Evolutionary conservation across 2,888 invertebrate genomes (phyloP).

Genomic region (Mythimna impura): DNA sequence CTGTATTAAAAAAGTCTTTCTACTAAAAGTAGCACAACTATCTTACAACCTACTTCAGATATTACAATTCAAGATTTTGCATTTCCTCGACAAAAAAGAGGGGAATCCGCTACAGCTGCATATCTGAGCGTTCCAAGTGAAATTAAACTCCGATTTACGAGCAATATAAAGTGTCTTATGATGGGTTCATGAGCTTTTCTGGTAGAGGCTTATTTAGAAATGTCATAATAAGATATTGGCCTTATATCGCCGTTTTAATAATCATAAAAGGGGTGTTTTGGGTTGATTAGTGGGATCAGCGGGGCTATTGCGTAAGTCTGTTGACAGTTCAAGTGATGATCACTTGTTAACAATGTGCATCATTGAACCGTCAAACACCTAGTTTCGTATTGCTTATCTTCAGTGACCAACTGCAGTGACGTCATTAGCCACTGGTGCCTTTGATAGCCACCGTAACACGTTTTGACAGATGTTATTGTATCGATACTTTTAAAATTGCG

Average conservation of each 20-base stretch:
- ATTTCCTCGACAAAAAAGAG: slow-evolving; percentile 4
- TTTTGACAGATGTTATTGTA: too few species aligned
- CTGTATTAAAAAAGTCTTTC: background rate
- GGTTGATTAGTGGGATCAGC: background rate
- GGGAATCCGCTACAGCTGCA: slow-evolving; percentile 35
- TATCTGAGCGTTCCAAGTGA: slow-evolving; percentile 19
- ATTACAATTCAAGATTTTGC: slow-evolving; percentile 9
- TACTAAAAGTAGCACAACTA: background rate
- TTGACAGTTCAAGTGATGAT: too few species aligned
- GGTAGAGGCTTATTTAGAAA: slow-evolving; percentile 15
- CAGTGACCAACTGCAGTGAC: too few species aligned
- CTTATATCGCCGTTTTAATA: slow-evolving; percentile 5
- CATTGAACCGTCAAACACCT: too few species aligned
- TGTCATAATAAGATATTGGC: slow-evolving; percentile 1
- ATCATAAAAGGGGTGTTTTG: slow-evolving; percentile 10
- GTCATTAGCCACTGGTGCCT: too few species aligned
- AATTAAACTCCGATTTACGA: slow-evolving; percentile 44
- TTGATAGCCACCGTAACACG: too few species aligned
- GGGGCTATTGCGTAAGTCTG: too few species aligned
- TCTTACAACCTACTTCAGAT: background rate
- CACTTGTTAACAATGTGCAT: too few species aligned
- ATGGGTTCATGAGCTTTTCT: slow-evolving; percentile 32
- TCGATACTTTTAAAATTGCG: too few species aligned
- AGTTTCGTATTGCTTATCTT: too few species aligned
- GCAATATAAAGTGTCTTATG: slow-evolving; percentile 30